Percentiles rank a stretch among this genome's conserved stretches.
Evolutionary conservation across 1,140 invertebrate species (phyloP).

Genomic region (Portunus trituberculatus): DNA sequence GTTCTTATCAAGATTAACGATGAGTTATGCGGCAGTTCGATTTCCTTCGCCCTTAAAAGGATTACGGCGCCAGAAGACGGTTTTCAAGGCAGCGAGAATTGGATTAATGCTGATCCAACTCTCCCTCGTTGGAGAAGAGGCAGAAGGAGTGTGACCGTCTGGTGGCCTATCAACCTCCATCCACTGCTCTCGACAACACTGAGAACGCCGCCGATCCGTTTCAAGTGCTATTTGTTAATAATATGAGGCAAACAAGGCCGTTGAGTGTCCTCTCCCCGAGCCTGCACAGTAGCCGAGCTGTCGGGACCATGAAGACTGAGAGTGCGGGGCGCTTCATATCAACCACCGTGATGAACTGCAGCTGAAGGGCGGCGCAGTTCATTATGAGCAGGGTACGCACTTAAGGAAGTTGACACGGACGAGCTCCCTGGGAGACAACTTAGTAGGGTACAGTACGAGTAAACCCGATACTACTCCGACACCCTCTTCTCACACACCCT

Average conservation of each 20-base stretch:
- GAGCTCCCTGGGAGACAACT: not conserved
- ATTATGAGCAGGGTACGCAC: not conserved
- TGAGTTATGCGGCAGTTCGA: conserved; percentile 44
- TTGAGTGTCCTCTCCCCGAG: not conserved
- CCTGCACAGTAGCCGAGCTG: not conserved
- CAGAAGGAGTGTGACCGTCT: not conserved
- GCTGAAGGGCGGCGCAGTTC: not conserved
- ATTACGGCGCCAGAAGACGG: conserved; percentile 27
- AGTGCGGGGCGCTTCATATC: not conserved
- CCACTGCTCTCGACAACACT: not conserved
- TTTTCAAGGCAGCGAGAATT: conserved; percentile 44
- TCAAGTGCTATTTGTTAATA: not conserved
- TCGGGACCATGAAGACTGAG: not conserved
- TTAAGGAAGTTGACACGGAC: not conserved
- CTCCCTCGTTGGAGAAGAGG: not conserved
- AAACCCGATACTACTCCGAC: not conserved
- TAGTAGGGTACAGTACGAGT: not conserved
- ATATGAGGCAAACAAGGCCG: not conserved
- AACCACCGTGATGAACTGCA: not conserved
- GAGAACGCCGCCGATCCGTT: not conserved
- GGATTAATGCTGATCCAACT: conserved; percentile 37
- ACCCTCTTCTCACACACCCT: not conserved
- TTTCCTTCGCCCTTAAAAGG: conserved; percentile 28
- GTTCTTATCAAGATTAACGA: conserved; percentile 38
- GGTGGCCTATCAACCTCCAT: not conserved